Percentiles rank a stretch among this genome's conserved stretches.
Conservation (phyloP, 2,113 vertebrate genomes). For the Xiphorhynchus elegans region DNA sequence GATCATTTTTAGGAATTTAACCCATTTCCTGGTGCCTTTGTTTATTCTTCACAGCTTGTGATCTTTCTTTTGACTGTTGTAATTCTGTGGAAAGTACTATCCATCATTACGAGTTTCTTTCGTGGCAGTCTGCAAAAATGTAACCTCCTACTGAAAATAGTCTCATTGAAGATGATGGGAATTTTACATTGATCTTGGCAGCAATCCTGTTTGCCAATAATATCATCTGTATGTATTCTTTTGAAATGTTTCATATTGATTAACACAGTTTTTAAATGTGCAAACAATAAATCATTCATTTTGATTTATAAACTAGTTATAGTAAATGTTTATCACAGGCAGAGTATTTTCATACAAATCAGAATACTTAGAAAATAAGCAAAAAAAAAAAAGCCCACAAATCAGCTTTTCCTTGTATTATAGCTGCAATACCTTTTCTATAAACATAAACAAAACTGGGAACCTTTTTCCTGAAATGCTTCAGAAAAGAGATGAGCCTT, state of each 20-base stretch:
- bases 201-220: constrained; percentile 1
- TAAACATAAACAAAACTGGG: not conserved
- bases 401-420: not conserved
- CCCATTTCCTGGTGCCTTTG: not conserved
- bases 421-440: not conserved
- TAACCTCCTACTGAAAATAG: not conserved
- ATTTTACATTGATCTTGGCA: constrained; percentile 9
- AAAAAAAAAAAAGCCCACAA: not conserved
- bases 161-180: not conserved
- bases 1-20: not conserved
- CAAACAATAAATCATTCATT: constrained; percentile 45
- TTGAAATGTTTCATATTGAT: constrained; percentile 36
- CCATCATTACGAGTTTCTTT: not conserved
- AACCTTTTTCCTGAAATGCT: not conserved
- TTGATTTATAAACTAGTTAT: constrained; percentile 4
- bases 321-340: not conserved
- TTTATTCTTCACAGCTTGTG: not conserved
- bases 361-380: not conserved
- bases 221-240: constrained; percentile 18
- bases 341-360: not conserved
- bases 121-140: not conserved
- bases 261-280: constrained; percentile 21
- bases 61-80: not conserved
- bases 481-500: not conserved
- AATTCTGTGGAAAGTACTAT: not conserved